Evolutionary conservation across 2,113 vertebrate genomes (phyloP).

Genomic region (Polypterus bichir): DNA sequence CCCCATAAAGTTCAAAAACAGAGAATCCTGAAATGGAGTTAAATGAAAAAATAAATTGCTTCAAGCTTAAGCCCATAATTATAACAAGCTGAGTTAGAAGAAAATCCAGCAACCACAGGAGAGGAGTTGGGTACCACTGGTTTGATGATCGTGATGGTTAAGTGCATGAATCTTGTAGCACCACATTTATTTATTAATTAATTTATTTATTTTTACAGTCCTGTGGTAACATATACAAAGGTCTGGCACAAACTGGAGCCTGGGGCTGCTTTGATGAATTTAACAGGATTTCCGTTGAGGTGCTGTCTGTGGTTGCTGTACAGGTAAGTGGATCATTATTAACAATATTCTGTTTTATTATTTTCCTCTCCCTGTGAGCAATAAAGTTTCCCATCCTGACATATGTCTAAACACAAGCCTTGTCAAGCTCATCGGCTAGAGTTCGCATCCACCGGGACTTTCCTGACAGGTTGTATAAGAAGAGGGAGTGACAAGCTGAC

Average conservation of each 20-base stretch:
- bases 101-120: too few species aligned
- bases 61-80: too few species aligned
- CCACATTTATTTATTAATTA: background rate
- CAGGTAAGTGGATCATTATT: conserved; percentile 58
- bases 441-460: background rate
- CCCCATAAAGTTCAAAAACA: too few species aligned
- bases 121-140: too few species aligned
- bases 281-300: conserved; percentile 92
- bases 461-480: background rate
- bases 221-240: conserved; percentile 95
- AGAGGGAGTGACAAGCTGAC: too few species aligned
- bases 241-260: conserved; percentile 88
- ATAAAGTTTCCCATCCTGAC: background rate
- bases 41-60: too few species aligned
- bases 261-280: conserved; percentile 98
- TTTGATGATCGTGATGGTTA: too few species aligned
- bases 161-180: too few species aligned
- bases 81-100: too few species aligned
- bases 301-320: conserved; percentile 88
- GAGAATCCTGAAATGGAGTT: too few species aligned
- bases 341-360: background rate
- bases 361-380: background rate
- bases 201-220: conserved; percentile 51
- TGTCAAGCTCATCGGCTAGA: background rate
- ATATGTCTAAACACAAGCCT: background rate